These are phyloP conservation scores for Nycteola revayana DNA, from an alignment of 2,888 invertebrate genomes.

Conservation along the genomic window DNA sequence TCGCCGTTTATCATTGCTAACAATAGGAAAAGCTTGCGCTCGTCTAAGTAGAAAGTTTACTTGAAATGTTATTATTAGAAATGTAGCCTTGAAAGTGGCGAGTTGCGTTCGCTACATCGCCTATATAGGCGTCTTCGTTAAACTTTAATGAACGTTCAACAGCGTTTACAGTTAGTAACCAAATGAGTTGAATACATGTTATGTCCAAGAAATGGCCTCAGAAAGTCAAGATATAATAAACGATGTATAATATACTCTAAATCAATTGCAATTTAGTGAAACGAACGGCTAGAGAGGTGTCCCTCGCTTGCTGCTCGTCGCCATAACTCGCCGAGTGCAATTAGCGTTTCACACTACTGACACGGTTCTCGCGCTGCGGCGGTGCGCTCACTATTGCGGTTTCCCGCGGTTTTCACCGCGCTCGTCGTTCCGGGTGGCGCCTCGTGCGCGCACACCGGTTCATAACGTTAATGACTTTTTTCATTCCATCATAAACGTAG, in stretches of 20 bases:
- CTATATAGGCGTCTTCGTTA: slow-evolving; percentile 16
- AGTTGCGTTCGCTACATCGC: no score
- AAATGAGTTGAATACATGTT: slow-evolving; percentile 14
- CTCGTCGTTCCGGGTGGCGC: slow-evolving; percentile 78
- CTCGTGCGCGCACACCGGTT: slow-evolving; percentile 62
- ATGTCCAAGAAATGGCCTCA: slow-evolving; percentile 11
- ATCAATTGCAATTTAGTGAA: slow-evolving; percentile 38
- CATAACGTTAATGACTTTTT: slow-evolving; percentile 62
- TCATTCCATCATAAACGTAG: slow-evolving; percentile 42
- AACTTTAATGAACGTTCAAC: slow-evolving; percentile 15
- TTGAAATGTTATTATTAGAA: slow-evolving; percentile 9
- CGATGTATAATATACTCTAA: slow-evolving; percentile 20
- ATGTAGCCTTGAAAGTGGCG: slow-evolving; percentile 17
- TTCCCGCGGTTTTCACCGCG: slow-evolving; percentile 78
- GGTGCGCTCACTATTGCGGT: slow-evolving; percentile 71
- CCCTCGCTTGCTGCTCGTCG: slow-evolving; percentile 50
- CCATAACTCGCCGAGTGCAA: slow-evolving; percentile 64
- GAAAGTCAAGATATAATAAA: slow-evolving; percentile 15
- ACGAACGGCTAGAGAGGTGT: slow-evolving; percentile 44
- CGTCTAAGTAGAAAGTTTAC: slow-evolving; percentile 14
- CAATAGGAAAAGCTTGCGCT: slow-evolving; percentile 10
- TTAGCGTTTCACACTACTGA: slow-evolving; percentile 81
- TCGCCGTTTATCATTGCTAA: slow-evolving; percentile 55
- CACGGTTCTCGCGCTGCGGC: slow-evolving; percentile 73
- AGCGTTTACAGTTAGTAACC: slow-evolving; percentile 19